Evolutionary conservation across 2,113 vertebrate genomes (phyloP), one percentile per base, ranked within the genome.

Genomic region (Cyanoliseus patagonus): DNA sequence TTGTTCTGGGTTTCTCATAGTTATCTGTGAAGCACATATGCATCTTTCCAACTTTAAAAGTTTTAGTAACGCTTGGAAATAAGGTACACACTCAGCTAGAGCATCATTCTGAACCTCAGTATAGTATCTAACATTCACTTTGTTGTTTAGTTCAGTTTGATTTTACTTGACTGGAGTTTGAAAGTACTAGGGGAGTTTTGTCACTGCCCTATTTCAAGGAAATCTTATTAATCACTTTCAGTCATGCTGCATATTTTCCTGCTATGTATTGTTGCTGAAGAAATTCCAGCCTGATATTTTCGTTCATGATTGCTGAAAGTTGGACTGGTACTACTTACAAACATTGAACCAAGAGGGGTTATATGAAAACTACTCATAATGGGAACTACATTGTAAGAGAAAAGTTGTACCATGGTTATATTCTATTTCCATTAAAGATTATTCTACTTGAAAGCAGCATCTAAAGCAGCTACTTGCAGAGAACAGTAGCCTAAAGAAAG

Each of bases 181-280:
- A 93, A 94, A 90, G 92, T 77, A 4, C 53, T 39, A 4, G 39
- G 47, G 35, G 55, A 74, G 88, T 95, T 92, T 92, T 90, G 61
- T 49, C 92, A 17, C 53, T 77, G 93, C 70, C 68, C 83, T 91
- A 28, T 74, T 94, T 88, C 49, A 93, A 93, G 94, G 46, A 90
- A 93, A 83, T 61, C 67, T 90, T 91, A 96, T 88, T 95, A 90
- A 96, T 93, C 72, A 59, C 90, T 92, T 96, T 64, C 37, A 69
- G 75, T 63, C 59, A 2, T 39, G 55, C 63, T 94, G 63, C 72
- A 86, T 15, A 27, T 72, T 35, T 70, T 86, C 90, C 88, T 88
- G 64, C 92, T 96, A 78, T 17, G 91, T 55, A 68, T 90, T 95
- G 86, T 82, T 85, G 53, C 70, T 62, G 80, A 79, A 84, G 77